Base-by-base conservation (phyloP, 2,888 invertebrate species). In the Netelia melanura region DNA sequence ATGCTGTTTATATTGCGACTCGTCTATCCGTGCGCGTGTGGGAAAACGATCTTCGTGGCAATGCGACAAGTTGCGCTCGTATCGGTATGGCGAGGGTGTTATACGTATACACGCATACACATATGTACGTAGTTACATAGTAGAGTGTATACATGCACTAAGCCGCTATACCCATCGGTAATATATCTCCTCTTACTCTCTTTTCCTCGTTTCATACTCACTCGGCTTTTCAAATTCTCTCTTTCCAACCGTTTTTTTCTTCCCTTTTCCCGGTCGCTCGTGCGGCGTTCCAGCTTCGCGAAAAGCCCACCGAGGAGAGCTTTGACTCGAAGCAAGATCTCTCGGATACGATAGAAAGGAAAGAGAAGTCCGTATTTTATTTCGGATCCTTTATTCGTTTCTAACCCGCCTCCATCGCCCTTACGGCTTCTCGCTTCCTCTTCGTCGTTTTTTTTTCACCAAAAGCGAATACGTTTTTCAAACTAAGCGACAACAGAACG, bases 271-370 rank as follows among this genome's bases (percentile, higher is more conserved):
- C 11, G 72, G 25, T 38, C 44, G 71, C 72, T 71, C 58, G 58
- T 23, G 30, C 54, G 56, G n/a, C 62, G 8, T 43, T 68, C 44
- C 58, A 79, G 75, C 67, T 72, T 82, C 38, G 38, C 70, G 74
- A 70, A 83, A 75, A 80, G 79, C 75, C 21, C 14, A 62, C 23
- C 58, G 70, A 74, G 82, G 14, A 67, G 65, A 68, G 78, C 78
- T 83, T 79, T 75, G 83, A 75, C 79, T 75, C 80, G 23, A 72
- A 72, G 74, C 74, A 52, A 54, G 48, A 65, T 74, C 74, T 77
- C 48, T 61, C 38, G 17, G 74, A 72, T 72, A 79, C 71, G 75
- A 82, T 77, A 77, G 74, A 14, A 56, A 21, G 56, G 44, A 44
- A 44, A 58, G 38, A 38, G 38, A 38, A 38, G 38, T 6, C 56